Evolutionary conservation across 2,113 vertebrate species (phyloP).

Genomic region (Hippolais icterina): DNA sequence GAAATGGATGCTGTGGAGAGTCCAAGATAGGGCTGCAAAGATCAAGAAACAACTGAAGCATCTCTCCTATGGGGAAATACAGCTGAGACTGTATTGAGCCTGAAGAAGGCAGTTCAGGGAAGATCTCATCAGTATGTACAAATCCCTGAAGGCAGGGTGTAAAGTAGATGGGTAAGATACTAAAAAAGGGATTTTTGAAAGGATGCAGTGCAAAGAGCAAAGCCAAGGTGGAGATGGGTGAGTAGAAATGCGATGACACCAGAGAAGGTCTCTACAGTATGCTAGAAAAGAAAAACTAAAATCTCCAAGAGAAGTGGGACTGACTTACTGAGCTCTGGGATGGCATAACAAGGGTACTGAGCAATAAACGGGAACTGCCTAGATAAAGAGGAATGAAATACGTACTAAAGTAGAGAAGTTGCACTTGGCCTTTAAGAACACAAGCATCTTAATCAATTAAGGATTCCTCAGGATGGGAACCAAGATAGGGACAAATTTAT

Average conservation of each 20-base stretch:
- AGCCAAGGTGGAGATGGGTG: neutral
- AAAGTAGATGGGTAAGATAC: neutral
- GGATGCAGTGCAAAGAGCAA: neutral
- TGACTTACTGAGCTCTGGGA: neutral
- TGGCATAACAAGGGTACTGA: neutral
- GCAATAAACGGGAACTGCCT: neutral
- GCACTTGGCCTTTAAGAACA: neutral
- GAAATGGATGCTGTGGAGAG: neutral
- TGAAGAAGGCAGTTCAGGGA: neutral
- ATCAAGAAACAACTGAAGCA: neutral
- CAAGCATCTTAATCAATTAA: neutral
- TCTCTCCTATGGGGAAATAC: neutral
- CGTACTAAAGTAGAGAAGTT: neutral
- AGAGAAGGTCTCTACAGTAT: neutral
- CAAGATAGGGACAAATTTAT: neutral
- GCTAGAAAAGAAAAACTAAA: neutral
- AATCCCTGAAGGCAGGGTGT: neutral
- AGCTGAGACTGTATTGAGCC: neutral
- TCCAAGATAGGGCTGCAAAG: neutral
- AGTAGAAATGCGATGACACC: neutral
- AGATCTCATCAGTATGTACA: neutral
- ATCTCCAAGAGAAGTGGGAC: neutral
- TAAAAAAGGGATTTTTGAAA: neutral
- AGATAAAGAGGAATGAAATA: neutral
- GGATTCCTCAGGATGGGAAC: neutral